Base-by-base conservation (phyloP, 2,888 invertebrate species). In the Clepsis dumicolana region DNA sequence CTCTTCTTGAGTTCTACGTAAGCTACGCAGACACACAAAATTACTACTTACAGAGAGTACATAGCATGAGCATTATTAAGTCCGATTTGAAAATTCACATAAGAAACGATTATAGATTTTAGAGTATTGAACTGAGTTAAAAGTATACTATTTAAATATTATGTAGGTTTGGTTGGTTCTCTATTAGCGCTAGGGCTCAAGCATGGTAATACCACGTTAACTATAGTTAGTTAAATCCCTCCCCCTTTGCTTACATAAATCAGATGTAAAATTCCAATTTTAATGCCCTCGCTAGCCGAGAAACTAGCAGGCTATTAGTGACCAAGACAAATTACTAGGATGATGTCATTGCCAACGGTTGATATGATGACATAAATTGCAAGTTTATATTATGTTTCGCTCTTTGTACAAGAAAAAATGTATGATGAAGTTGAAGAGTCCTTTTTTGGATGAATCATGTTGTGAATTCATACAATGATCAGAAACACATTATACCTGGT, bases 291-390 rank as follows among this genome's bases (percentile, higher is more conserved):
- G 25, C 52, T 25, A 52, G n/a, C 7, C 7, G 32, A 18, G 35
- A 32, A 32, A 35, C 21, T 29, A 32, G 10, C 5, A 32, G 12
- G 18, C 12, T 32, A 4, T 41, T 44, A 54, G 48, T 48, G n/a
- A 21, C 41, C 53, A 53, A 48, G 48, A 61, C 67, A 52, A 35
- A 52, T 65, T 65, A 38, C 38, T 44, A 1, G 14, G 32, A 25
- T 67, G 67, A 67, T 62, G 62, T 67, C 67, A 67, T 50, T 38
- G 24, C 48, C 8, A 61, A 35, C 35, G 48, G 54, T n/a, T 41
- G 38, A 56, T 50, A 62, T 50, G 48, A 62, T 50, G 50, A 50
- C 62, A 62, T 56, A 62, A 35, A 66, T 66, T 50, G 50, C 50
- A 38, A 62, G 56, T 50, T 62, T 57, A 38, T 66, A 27, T 50